These are phyloP conservation scores for Margaritifera margaritifera DNA, from an alignment of 2,888 invertebrate genomes.

Conservation along the genomic window DNA sequence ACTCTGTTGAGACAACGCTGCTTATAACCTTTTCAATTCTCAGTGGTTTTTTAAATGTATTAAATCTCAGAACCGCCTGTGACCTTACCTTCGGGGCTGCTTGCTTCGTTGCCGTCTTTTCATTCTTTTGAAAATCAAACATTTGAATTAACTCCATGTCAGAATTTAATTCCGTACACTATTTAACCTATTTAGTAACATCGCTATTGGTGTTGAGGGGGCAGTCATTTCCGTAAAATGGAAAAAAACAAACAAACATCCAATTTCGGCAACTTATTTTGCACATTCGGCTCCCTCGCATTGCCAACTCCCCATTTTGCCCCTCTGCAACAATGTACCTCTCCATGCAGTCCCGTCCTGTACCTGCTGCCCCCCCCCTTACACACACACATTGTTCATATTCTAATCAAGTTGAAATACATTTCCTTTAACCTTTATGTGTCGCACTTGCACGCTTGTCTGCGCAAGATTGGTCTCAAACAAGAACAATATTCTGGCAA, in stretches of 20 bases:
- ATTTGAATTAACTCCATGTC: conserved; percentile 2
- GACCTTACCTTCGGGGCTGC: conserved; percentile 8
- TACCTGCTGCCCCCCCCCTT: no score
- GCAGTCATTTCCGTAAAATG: background rate
- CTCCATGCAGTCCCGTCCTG: background rate
- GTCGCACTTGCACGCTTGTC: no score
- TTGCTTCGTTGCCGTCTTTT: conserved; percentile 15
- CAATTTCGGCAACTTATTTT: background rate
- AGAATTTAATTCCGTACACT: conserved; percentile 5
- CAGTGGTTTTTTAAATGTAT: no score
- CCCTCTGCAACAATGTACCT: background rate
- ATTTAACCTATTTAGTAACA: background rate
- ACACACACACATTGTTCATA: no score
- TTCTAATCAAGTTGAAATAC: no score
- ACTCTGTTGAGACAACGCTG: no score
- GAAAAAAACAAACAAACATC: conserved; percentile 8
- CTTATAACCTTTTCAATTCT: no score
- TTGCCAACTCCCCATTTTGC: conserved; percentile 9
- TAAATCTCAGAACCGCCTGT: no score
- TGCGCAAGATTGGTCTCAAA: conserved; percentile 1
- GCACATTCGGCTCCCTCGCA: conserved; percentile 8
- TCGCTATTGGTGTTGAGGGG: background rate
- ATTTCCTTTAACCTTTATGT: no score
- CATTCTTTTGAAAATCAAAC: conserved; percentile 18
- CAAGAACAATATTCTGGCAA: conserved; percentile 12